phyloP scores from a whole-genome alignment of 2,797 vertebrate species.

The Jordanella pulchra region DNA sequence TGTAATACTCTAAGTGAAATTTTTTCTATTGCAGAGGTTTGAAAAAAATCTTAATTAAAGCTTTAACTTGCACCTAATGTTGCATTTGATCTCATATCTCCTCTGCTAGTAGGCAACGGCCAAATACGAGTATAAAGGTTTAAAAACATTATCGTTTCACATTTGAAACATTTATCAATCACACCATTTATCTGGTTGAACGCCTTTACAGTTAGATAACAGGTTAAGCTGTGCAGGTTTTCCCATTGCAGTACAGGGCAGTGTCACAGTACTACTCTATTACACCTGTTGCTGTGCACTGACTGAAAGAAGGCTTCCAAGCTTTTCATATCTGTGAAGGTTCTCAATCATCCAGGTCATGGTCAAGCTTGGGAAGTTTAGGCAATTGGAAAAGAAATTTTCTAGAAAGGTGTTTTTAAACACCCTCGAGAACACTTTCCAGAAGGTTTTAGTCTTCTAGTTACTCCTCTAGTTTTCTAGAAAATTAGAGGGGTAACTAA shows the following conservation, averaged over 20 bases:
- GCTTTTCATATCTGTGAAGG: no score
- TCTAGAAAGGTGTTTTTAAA: no score
- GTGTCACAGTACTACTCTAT: neutral
- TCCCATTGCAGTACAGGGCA: neutral
- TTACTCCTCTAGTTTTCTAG: no score
- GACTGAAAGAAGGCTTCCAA: neutral
- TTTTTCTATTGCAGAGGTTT: neutral
- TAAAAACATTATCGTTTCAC: neutral
- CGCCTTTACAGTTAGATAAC: neutral
- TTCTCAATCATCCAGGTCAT: no score
- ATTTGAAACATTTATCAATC: neutral
- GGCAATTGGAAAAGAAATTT: no score
- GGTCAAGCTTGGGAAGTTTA: no score
- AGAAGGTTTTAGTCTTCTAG: no score
- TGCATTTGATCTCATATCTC: neutral
- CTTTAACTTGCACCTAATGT: neutral
- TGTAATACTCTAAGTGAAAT: no score
- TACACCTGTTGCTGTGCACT: neutral
- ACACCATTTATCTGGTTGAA: neutral
- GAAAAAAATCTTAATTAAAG: neutral
- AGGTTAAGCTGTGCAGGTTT: neutral
- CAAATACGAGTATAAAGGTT: neutral
- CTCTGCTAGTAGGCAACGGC: neutral
- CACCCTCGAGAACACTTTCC: no score
- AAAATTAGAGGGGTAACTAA: no score